Conservation (phyloP, 2,888 invertebrate genomes). For the Chrysolina americana region DNA sequence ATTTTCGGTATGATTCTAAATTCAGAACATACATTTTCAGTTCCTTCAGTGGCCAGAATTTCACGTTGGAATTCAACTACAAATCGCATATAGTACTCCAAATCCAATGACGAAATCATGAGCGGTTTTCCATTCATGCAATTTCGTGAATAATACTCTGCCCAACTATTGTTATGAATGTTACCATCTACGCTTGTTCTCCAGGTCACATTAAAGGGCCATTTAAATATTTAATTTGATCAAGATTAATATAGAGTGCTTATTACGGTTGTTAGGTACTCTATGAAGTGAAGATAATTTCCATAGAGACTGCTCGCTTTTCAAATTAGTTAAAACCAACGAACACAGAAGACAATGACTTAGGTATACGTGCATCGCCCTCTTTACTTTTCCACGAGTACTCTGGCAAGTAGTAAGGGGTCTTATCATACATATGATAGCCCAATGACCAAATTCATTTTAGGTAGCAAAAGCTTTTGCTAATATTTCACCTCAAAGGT, state of each 20-base stretch:
- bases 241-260: conserved; percentile 66
- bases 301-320: conserved; percentile 30
- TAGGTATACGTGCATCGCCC: neutral
- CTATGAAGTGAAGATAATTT: conserved; percentile 39
- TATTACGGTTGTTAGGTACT: conserved; percentile 60
- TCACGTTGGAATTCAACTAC: too few species aligned
- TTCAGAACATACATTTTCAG: too few species aligned
- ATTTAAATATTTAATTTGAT: conserved; percentile 65
- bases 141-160: neutral
- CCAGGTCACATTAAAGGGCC: conserved; percentile 29
- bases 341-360: conserved; percentile 18
- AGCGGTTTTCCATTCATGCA: too few species aligned
- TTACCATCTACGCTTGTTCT: neutral
- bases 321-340: conserved; percentile 30
- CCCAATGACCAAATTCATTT: too few species aligned
- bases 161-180: neutral
- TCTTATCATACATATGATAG: too few species aligned
- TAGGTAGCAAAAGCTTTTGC: too few species aligned
- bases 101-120: too few species aligned
- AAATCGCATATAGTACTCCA: too few species aligned
- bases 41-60: too few species aligned
- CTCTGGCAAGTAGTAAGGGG: too few species aligned
- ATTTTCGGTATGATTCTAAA: too few species aligned
- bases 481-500: too few species aligned
- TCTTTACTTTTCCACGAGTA: neutral